Percentiles rank a stretch among this genome's conserved stretches.
phyloP scores from a whole-genome alignment of 2,797 vertebrate genomes.

The Rhincodon typus region DNA sequence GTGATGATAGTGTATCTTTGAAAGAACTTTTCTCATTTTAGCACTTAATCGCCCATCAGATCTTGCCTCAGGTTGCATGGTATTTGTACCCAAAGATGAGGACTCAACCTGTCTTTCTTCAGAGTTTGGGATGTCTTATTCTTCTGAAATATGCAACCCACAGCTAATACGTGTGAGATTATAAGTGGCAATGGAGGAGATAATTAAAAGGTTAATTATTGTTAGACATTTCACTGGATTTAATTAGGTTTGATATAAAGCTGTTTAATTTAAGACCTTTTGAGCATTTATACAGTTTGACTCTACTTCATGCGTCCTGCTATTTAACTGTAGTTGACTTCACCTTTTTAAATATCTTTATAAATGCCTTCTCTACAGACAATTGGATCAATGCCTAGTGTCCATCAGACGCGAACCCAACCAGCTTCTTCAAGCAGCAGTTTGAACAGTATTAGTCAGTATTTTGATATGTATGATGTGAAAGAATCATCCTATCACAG shows the following conservation, averaged over 20 bases:
- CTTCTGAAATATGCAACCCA: not conserved
- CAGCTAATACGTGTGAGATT: not conserved
- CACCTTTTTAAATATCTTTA: not conserved
- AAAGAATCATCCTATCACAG: conserved; percentile 96
- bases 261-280: not conserved
- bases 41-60: not conserved
- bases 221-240: not conserved
- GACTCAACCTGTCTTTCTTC: not conserved
- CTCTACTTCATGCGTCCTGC: not conserved
- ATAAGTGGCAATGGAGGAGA: not conserved
- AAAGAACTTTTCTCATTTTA: not conserved
- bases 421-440: conserved; percentile 56
- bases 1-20: not conserved
- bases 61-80: not conserved
- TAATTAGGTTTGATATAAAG: not conserved
- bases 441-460: conserved; percentile 72
- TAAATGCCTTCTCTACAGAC: conserved; percentile 55
- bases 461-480: conserved; percentile 86
- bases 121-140: not conserved
- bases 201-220: not conserved
- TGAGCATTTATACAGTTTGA: too few species aligned
- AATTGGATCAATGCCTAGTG: conserved; percentile 72
- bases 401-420: conserved; percentile 76
- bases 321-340: not conserved
- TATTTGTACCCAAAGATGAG: not conserved